Evolutionary conservation across 2,888 invertebrate species (phyloP).

Genomic region (Platycheirus rosarum): DNA sequence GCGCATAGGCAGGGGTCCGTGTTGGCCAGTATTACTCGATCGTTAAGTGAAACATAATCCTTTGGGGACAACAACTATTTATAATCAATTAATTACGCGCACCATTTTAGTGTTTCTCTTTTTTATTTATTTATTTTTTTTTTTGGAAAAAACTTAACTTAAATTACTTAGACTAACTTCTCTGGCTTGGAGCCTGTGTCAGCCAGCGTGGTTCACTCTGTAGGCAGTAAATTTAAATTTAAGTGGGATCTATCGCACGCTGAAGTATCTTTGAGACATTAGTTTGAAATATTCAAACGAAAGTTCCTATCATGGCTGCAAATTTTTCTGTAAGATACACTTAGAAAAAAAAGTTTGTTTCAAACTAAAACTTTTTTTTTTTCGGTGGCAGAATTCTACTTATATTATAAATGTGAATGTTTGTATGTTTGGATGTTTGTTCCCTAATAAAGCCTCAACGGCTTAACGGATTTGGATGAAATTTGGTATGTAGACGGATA

Average conservation of each 20-base stretch:
- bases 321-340: constrained; percentile 11
- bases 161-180: constrained; percentile 19
- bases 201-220: background rate
- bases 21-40: constrained; percentile 51
- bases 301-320: constrained; percentile 7
- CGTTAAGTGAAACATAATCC: constrained; percentile 79
- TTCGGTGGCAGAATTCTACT: too few relatives aligned
- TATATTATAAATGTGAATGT: too few relatives aligned
- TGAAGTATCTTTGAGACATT: constrained; percentile 38
- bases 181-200: constrained; percentile 8
- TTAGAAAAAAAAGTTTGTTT: background rate
- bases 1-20: constrained; percentile 34
- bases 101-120: constrained; percentile 6
- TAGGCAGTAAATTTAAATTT: constrained; percentile 46
- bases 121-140: background rate
- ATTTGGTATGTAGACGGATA: too few relatives aligned
- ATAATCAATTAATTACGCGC: constrained; percentile 80
- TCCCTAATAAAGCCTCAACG: too few relatives aligned
- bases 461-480: too few relatives aligned
- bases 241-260: constrained; percentile 60
- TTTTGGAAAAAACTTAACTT: background rate
- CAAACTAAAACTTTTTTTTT: too few relatives aligned
- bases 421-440: too few relatives aligned
- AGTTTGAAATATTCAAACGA: constrained; percentile 42
- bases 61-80: constrained; percentile 77